Percentiles rank a stretch among this genome's conserved stretches.
Conservation (phyloP, 2,113 vertebrate species). For the Amphiprion percula region DNA sequence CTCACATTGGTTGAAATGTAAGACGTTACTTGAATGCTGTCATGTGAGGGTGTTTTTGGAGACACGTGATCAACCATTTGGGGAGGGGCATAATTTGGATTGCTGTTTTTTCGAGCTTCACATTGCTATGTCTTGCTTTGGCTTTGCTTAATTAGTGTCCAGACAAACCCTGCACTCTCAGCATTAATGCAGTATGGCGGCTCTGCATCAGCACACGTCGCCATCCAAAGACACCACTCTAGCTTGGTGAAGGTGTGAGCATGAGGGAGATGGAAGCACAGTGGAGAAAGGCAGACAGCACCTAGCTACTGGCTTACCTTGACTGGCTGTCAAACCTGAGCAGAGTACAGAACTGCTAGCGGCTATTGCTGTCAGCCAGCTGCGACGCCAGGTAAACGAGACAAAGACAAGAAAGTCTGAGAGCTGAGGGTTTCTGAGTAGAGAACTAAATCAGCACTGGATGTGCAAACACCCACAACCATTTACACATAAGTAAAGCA, state of each 20-base stretch:
- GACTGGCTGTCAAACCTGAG: constrained; percentile 54
- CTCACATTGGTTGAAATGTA: constrained; percentile 25
- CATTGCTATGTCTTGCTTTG: constrained; percentile 12
- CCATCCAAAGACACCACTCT: constrained; percentile 40
- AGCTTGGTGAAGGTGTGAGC: constrained; percentile 12
- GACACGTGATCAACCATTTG: constrained; percentile 16
- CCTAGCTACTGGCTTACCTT: constrained; percentile 38
- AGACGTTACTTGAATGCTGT: constrained; percentile 17
- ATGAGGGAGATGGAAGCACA: constrained; percentile 27
- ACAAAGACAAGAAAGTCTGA: constrained; percentile 2
- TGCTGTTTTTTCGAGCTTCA: constrained; percentile 3
- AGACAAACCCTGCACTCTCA: constrained; percentile 12
- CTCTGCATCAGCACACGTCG: constrained; percentile 24
- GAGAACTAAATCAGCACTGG: background rate
- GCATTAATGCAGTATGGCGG: constrained; percentile 11
- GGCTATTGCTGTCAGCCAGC: constrained; percentile 49
- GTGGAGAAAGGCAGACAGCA: constrained; percentile 45
- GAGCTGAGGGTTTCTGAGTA: too few species aligned
- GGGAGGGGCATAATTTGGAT: background rate
- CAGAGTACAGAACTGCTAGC: constrained; percentile 12
- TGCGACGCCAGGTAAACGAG: constrained; percentile 30
- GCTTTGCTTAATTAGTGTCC: background rate
- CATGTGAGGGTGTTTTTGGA: constrained; percentile 20
- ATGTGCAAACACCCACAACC: background rate
- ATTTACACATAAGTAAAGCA: background rate